Base-by-base conservation (phyloP, 2,113 vertebrate genomes). In the Clarias magur region DNA sequence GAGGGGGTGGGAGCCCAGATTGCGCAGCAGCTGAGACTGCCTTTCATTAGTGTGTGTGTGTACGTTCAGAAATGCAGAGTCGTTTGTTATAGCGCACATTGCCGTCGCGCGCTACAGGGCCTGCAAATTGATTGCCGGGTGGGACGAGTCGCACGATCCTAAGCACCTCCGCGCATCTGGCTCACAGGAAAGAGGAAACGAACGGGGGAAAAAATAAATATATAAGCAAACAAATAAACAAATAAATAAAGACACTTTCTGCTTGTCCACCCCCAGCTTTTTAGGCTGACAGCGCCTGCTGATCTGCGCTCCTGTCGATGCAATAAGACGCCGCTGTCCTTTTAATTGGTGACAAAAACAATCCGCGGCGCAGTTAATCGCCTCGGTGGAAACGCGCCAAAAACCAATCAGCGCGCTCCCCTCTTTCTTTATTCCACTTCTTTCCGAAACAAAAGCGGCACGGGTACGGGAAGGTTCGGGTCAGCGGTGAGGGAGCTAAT, bases 11-110 rank as follows among this genome's bases (percentile, higher is more conserved):
- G 83, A 73, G 54, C 89, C 89, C 93, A 93, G 94, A 93, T 89
- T 94, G 91, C 34, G 88, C 60, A 87, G 87, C 93, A 95, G 93
- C 92, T 92, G 91, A 95, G 89, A 89, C 86, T 85, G 89, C 79
- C 90, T 90, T 84, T 85, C 90, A 91, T 89, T 91, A 89, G 91
- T 89, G 78, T 86, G 90, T 81, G 91, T 86, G 86, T 90, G 87
- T 89, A 82, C 57, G 7, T 83, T 83, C 75, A 62, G 89, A 92
- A 91, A 92, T 88, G 82, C 79, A 65, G 89, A 83, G n/a, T 83
- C 76, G 76, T 86, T 89, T 78, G 87, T 89, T 86, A 81, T 25
- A 83, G 53, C 83, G 80, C 80, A 19, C 90, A 8, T 85, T 90
- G 90, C 91, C 91, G 88, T 59, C 86, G 56, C 88, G 90, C 83